Conservation (phyloP, 1,140 invertebrate genomes). For the Drosophila biarmipes region DNA sequence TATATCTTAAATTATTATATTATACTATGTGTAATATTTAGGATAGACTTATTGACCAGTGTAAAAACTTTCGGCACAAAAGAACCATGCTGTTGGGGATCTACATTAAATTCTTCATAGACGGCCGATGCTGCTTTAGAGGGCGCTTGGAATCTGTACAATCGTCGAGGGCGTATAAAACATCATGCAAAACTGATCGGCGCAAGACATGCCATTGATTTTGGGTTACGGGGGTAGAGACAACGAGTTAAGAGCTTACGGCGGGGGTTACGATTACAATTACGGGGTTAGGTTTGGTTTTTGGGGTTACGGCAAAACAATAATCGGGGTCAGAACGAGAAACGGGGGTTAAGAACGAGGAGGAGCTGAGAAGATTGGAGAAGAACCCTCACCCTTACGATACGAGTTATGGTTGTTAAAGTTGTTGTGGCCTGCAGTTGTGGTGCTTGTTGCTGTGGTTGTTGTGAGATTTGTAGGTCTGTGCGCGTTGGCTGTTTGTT, state of each 20-base stretch:
- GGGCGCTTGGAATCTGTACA: slow-evolving; percentile 27
- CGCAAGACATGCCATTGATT: slow-evolving; percentile 25
- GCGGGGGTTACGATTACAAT: slow-evolving; percentile 26
- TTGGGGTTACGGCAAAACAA: slow-evolving; percentile 35
- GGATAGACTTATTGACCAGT: no score
- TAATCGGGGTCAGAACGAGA: slow-evolving; percentile 31
- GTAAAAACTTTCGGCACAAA: slow-evolving; percentile 23
- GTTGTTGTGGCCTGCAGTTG: slow-evolving; percentile 61
- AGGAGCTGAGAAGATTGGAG: slow-evolving; percentile 35
- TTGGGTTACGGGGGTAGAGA: slow-evolving; percentile 19
- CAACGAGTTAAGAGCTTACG: slow-evolving; percentile 44
- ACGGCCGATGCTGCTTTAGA: slow-evolving; percentile 6
- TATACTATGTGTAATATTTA: no score
- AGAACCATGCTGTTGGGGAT: slow-evolving; percentile 40
- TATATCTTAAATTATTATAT: background rate
- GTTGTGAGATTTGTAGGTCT: slow-evolving; percentile 56
- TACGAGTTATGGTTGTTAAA: slow-evolving; percentile 74
- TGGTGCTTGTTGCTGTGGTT: slow-evolving; percentile 45
- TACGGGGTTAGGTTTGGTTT: slow-evolving; percentile 24
- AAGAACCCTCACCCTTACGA: slow-evolving; percentile 81
- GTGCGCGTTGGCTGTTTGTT: slow-evolving; percentile 60
- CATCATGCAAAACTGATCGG: slow-evolving; percentile 34
- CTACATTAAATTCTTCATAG: slow-evolving; percentile 21
- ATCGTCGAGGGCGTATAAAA: slow-evolving; percentile 4
- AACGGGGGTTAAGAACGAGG: slow-evolving; percentile 29